Evolutionary conservation across 2,888 invertebrate genomes (phyloP), one percentile per base, ranked within the genome.

Genomic region (Lepetodrilus schrolli): DNA sequence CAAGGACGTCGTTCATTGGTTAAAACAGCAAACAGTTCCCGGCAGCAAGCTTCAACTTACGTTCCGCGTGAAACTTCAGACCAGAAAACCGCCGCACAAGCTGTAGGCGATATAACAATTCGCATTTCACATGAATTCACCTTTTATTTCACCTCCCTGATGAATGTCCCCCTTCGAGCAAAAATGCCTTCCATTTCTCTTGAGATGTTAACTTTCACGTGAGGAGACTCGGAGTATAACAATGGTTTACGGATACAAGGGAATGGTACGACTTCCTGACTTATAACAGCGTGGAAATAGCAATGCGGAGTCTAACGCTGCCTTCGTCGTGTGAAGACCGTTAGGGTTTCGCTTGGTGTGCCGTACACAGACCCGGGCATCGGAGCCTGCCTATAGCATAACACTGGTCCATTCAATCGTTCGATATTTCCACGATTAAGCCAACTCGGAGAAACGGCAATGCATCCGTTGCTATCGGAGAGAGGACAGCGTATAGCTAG

Each of bases 381-480:
- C 26, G 13, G 58, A 58, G 58, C 34, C 34, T n/a, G n/a, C n/a
- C n/a, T n/a, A n/a, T n/a, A n/a, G 30, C 30, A 26, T 58, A 58
- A 58, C 34, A 34, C 58, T 58, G 30, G 58, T 30, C 8, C 58
- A 58, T 58, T 58, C 58, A 58, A 58, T 58, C 58, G 58, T 58
- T 58, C 58, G 58, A 58, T 58, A 58, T 58, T 58, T 58, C 58
- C 34, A 58, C 58, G 58, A 58, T 58, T 58, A 58, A 58, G 30
- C 26, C 58, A 58, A 21, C 8, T 30, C 58, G 30, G 58, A 10
- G 58, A 34, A 58, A 58, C 30, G 17, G 58, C 58, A 58, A 58
- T 30, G 34, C 58, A 58, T 34, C 58, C 30, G 17, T 8, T 7
- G 30, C 17, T 30, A 30, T 17, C 26, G 30, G n/a, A 13, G 30